A percentile compares a stretch with the other conserved stretches of the same genome.
These are phyloP conservation scores for Polyommatus iphigenia DNA, from an alignment of 2,888 invertebrate genomes.

Conservation along the genomic window DNA sequence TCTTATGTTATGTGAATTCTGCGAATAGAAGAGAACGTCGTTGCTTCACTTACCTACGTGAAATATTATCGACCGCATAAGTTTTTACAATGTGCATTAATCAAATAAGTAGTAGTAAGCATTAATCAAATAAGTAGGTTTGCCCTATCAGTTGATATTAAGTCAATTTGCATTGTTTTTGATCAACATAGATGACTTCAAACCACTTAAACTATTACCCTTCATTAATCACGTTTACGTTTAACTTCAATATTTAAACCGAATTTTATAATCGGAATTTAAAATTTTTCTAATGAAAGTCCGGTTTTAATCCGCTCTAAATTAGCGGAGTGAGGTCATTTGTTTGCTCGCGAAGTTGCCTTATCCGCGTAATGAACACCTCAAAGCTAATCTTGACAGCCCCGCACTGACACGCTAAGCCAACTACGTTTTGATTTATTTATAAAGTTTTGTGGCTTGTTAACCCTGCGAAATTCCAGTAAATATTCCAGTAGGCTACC, in stretches of 20 bases:
- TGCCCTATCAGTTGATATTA: no score
- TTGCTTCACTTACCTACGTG: no score
- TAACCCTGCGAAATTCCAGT: constrained; percentile 28
- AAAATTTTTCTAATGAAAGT: constrained; percentile 30
- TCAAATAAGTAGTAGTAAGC: no score
- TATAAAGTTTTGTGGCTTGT: constrained; percentile 43
- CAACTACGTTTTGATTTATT: constrained; percentile 62
- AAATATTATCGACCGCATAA: no score
- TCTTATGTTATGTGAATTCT: no score
- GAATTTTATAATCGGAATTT: neutral
- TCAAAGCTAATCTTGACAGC: constrained; percentile 56
- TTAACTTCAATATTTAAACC: neutral
- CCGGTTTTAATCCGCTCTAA: constrained; percentile 37
- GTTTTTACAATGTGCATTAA: no score
- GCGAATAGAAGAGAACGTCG: no score
- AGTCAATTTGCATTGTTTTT: no score
- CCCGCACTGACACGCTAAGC: constrained; percentile 54
- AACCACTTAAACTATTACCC: neutral
- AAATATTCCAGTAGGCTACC: neutral
- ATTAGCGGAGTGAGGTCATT: constrained; percentile 50
- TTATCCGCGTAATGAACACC: constrained; percentile 65
- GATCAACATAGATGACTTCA: no score
- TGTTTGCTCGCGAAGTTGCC: constrained; percentile 59
- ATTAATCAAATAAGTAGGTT: no score
- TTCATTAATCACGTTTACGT: neutral